Base-by-base conservation (phyloP, 2,113 vertebrate species). In the Sceloporus undulatus region DNA sequence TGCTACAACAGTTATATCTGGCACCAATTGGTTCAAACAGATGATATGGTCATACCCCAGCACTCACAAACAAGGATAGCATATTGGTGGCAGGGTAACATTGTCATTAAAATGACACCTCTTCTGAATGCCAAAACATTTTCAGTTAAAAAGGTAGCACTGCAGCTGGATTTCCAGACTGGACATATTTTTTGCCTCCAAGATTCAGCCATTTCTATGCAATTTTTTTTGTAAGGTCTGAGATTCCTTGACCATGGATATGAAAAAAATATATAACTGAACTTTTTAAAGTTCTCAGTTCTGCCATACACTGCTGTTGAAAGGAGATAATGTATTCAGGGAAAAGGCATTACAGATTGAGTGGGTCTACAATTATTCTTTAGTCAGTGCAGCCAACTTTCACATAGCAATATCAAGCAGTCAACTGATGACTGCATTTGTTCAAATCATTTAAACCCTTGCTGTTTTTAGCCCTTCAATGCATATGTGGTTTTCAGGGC, bases 361-460 rank as follows among this genome's bases (percentile, higher is more conserved):
- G 16, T 76, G 9, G 42, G 13, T 2, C 84, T 4, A 40, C 40
- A 70, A 9, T 66, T 85, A 42, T 85, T 85, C 27, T 23, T 85
- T 29, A 5, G 42, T 19, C n/a, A 76, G 13, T 25, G 7, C 38
- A 65, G 34, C 9, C 42, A 29, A 40, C 27, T 66, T 77, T 21
- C 29, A 14, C 21, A 16, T 59, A 2, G 56, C 14, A 29, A 75
- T 23, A 75, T 59, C 23, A 19, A 62, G 13, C 6, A 40, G 6
- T 19, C 73, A 85, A 48, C 91, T 92, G 59, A 84, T 92, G 59
- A 84, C 80, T 89, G 89, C 16, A 65, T 23, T 34, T n/a, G 10
- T 86, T 95, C 84, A 92, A 89, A 93, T 92, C 93, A 82, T 62
- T 62, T 62, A 62, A 62, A 62, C 38, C n/a, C 29, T 48, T 23